Evolutionary conservation across 2,888 invertebrate species (phyloP).

Genomic region (Carpatolechia fugitivella): DNA sequence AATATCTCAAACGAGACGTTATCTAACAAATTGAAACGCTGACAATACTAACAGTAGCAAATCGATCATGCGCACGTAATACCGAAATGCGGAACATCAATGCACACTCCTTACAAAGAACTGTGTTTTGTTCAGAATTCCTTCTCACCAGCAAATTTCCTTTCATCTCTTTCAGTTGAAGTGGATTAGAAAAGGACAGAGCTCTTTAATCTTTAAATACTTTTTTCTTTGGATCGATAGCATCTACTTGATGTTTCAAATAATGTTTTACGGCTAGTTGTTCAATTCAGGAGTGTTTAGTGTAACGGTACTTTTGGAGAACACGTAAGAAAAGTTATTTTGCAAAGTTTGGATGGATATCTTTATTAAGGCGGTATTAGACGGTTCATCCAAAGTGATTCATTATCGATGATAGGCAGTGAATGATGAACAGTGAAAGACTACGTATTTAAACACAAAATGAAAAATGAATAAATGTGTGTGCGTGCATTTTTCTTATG

Average conservation of each 20-base stretch:
- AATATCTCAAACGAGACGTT: background rate
- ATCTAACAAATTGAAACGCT: background rate
- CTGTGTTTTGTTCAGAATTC: slow-evolving; percentile 21
- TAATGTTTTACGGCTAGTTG: slow-evolving; percentile 23
- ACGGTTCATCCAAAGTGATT: too few species aligned
- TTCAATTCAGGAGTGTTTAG: slow-evolving; percentile 20
- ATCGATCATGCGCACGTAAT: slow-evolving; percentile 33
- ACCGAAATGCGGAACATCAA: slow-evolving; percentile 30
- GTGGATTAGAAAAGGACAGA: background rate
- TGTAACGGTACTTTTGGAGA: slow-evolving; percentile 19
- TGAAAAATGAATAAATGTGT: too few species aligned
- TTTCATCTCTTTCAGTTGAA: background rate
- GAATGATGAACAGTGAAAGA: too few species aligned
- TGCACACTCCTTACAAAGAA: slow-evolving; percentile 29
- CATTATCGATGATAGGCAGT: too few species aligned
- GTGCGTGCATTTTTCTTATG: too few species aligned
- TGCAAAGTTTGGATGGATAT: background rate
- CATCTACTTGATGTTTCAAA: slow-evolving; percentile 20
- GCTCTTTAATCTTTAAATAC: background rate
- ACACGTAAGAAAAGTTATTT: background rate
- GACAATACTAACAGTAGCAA: slow-evolving; percentile 2
- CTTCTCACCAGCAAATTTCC: background rate
- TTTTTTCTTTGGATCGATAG: slow-evolving; percentile 10
- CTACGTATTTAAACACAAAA: too few species aligned
- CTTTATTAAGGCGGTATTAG: too few species aligned